phyloP scores from a whole-genome alignment of 2,797 vertebrate genomes.

The Antrozous pallidus region DNA sequence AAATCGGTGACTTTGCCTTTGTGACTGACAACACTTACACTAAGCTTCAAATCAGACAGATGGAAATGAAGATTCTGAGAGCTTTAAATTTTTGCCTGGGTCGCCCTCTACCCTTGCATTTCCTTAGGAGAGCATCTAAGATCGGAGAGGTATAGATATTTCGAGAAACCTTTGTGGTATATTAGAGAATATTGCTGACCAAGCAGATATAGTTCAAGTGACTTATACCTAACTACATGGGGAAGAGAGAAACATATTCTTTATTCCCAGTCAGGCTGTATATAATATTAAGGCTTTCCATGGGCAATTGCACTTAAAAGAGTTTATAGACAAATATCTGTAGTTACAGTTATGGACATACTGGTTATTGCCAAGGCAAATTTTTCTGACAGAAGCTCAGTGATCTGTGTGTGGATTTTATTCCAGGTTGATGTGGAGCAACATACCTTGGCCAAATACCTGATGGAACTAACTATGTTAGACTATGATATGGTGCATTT shows the following conservation, averaged over 20 bases:
- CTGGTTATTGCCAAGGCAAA: background rate
- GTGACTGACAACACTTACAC: constrained; percentile 75
- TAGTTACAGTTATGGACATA: background rate
- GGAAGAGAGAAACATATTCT: background rate
- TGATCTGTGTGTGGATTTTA: background rate
- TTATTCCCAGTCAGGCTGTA: background rate
- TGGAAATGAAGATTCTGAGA: constrained; percentile 81
- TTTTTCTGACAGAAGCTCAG: background rate
- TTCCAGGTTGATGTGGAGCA: constrained; percentile 82
- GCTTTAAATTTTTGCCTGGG: constrained; percentile 76
- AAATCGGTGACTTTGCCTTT: constrained; percentile 69
- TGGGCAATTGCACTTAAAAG: background rate
- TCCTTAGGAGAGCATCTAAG: constrained; percentile 76
- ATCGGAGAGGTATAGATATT: constrained; percentile 73
- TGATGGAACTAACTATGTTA: constrained; percentile 89
- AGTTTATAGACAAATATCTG: background rate
- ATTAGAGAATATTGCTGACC: background rate
- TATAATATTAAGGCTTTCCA: background rate
- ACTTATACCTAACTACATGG: background rate
- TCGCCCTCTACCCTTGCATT: constrained; percentile 72
- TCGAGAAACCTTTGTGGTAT: background rate
- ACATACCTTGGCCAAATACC: constrained; percentile 88
- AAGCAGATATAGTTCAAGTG: background rate
- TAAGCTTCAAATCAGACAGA: constrained; percentile 73
- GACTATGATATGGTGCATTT: constrained; percentile 91